Evolutionary conservation across 1,140 invertebrate species (phyloP), one percentile per base, ranked within the genome.

Genomic region (Saccostrea cuccullata): DNA sequence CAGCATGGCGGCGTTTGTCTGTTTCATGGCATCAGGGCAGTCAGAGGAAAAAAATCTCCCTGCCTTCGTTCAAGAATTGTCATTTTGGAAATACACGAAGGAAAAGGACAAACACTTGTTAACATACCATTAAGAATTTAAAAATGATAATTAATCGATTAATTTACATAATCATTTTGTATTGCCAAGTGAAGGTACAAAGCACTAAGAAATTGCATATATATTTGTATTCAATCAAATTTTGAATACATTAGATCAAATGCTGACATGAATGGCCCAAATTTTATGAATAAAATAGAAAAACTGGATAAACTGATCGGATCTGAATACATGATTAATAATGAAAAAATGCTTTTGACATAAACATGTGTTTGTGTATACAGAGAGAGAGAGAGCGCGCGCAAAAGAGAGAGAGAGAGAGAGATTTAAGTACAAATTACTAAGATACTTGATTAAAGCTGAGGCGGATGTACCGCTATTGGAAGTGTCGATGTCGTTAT

Each of bases 151-250:
- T 77, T 15, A 77, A 77, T 11, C 9, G 30, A 77, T 77, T 77
- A 26, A 77, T 77, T 77, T 30, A 77, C 70, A 77, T 17, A 77
- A 5, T 8, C 23, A 30, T 77, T 77, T 77, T 77, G 15, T 36
- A 77, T 77, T 64, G 58, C n/a, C 58, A 64, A 20, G 58, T 4
- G n/a, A 64, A 64, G 26, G 23, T 4, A 47, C 47, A 9, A 47
- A 13, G 30, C 5, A 77, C 70, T 20, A 36, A 77, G 70, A 36
- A 11, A 77, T 77, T 77, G 15, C 30, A 30, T 30, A 1, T 77
- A 30, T 67, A 67, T 67, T n/a, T 23, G 70, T 77, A 30, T 77
- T 77, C 70, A 77, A 77, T 77, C 70, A 77, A 77, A 77, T 77
- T 26, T 36, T 77, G 70, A 77, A 77, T 77, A 77, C 30, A 77